Evolutionary conservation across 2,113 vertebrate genomes (phyloP).

Genomic region (Pelodiscus sinensis): DNA sequence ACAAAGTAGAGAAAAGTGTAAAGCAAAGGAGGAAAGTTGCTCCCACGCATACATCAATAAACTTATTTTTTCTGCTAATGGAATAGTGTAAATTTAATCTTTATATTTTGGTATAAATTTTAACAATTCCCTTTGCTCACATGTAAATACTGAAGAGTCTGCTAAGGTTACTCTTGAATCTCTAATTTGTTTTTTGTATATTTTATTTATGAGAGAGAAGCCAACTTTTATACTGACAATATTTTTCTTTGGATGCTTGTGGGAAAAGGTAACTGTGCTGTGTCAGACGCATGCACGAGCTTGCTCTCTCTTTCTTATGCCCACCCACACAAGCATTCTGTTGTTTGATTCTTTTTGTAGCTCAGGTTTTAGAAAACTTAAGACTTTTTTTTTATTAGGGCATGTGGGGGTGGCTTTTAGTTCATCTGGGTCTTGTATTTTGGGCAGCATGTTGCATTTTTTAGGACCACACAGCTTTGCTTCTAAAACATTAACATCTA

Average conservation of each 20-base stretch:
- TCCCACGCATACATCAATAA: neutral
- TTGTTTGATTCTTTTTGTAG: conserved; percentile 10
- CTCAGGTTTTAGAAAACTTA: neutral
- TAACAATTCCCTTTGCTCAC: neutral
- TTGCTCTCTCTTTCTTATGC: neutral
- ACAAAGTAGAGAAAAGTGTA: neutral
- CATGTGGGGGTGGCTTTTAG: no score
- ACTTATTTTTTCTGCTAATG: neutral
- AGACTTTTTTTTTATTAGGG: no score
- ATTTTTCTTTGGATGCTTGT: neutral
- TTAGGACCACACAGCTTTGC: conserved; percentile 33
- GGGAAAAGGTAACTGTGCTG: neutral
- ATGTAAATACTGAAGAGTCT: neutral
- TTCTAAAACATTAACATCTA: conserved; percentile 39
- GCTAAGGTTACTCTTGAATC: neutral
- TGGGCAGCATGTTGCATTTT: conserved; percentile 40
- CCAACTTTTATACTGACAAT: accelerated
- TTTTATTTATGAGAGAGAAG: neutral
- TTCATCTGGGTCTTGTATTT: neutral
- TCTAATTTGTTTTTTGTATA: neutral
- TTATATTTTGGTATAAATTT: neutral
- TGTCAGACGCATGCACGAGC: neutral
- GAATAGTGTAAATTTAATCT: accelerated
- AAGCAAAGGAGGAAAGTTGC: neutral
- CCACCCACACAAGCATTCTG: neutral